These are phyloP conservation scores for Lordiphosa collinella DNA, from an alignment of 1,140 invertebrate genomes.

Conservation along the genomic window DNA sequence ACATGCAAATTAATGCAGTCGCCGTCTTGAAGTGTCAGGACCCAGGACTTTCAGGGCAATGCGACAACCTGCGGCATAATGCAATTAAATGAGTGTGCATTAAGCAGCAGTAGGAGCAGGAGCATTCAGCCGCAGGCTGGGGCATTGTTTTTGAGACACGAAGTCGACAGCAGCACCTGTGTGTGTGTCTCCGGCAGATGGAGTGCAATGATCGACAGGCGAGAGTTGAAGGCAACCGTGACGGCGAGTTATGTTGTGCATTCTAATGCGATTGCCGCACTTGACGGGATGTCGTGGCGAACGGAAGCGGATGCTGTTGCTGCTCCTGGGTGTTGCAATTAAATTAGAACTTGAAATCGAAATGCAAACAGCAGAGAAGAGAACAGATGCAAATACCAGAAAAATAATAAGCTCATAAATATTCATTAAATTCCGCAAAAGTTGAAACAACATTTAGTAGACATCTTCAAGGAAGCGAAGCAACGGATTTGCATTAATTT, in stretches of 20 bases:
- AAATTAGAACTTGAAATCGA: constrained; percentile 65
- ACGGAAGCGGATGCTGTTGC: constrained; percentile 54
- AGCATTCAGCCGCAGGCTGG: constrained; percentile 15
- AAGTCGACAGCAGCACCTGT: not conserved
- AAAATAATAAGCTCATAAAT: constrained; percentile 59
- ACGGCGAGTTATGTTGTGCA: constrained; percentile 34
- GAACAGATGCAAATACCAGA: constrained; percentile 16
- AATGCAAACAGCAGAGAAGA: constrained; percentile 29
- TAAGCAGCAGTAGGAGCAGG: constrained; percentile 24
- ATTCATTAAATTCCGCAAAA: constrained; percentile 58
- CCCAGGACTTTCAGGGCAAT: constrained; percentile 37
- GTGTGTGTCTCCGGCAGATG: constrained; percentile 4
- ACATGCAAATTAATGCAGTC: constrained; percentile 72
- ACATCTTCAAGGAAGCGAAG: not conserved
- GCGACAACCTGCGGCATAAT: constrained; percentile 75
- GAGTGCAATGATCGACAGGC: constrained; percentile 52
- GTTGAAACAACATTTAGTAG: constrained; percentile 20
- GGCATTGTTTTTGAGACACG: constrained; percentile 20
- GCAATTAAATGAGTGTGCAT: constrained; percentile 75
- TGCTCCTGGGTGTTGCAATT: constrained; percentile 41
- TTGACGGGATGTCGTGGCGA: constrained; percentile 55
- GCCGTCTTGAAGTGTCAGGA: constrained; percentile 33
- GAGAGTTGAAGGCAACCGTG: constrained; percentile 4
- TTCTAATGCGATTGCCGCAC: constrained; percentile 72
- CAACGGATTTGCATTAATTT: constrained; percentile 70